These are phyloP conservation scores for Capromys pilorides DNA, from an alignment of 2,797 vertebrate genomes.

Conservation along the genomic window DNA sequence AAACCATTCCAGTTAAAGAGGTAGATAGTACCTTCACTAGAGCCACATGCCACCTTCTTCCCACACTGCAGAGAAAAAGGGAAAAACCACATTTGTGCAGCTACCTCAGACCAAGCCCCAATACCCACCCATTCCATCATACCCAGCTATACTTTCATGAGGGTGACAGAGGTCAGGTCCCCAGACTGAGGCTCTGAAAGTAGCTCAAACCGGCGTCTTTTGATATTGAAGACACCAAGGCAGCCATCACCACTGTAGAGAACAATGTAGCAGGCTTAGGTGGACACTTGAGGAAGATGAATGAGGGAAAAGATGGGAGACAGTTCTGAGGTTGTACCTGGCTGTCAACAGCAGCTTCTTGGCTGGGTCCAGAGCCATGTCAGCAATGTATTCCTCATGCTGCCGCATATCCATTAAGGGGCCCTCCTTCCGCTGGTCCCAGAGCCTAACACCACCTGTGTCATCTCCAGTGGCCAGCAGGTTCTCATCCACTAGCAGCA, in stretches of 20 bases:
- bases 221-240: constrained; percentile 95
- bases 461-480: constrained; percentile 95
- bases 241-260: constrained; percentile 92
- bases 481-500: constrained; percentile 93
- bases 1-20: constrained; percentile 98
- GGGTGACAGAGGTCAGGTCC: constrained; percentile 92
- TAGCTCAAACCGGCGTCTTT: constrained; percentile 93
- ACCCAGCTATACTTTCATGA: constrained; percentile 90
- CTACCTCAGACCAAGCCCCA: background rate
- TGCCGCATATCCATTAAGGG: constrained; percentile 93
- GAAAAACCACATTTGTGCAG: background rate
- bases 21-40: constrained; percentile 95
- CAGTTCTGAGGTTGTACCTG: constrained; percentile 85
- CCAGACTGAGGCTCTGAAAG: constrained; percentile 93
- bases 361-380: constrained; percentile 90
- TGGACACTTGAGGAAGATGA: background rate
- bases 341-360: constrained; percentile 93
- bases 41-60: constrained; percentile 94
- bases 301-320: background rate
- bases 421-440: constrained; percentile 93
- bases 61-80: constrained; percentile 85
- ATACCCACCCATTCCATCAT: background rate
- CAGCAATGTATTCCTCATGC: constrained; percentile 96
- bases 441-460: constrained; percentile 91
- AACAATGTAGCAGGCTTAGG: constrained; percentile 17